These are phyloP conservation scores for Ptychoptera contaminata DNA, from an alignment of 2,888 invertebrate genomes.

Conservation along the genomic window DNA sequence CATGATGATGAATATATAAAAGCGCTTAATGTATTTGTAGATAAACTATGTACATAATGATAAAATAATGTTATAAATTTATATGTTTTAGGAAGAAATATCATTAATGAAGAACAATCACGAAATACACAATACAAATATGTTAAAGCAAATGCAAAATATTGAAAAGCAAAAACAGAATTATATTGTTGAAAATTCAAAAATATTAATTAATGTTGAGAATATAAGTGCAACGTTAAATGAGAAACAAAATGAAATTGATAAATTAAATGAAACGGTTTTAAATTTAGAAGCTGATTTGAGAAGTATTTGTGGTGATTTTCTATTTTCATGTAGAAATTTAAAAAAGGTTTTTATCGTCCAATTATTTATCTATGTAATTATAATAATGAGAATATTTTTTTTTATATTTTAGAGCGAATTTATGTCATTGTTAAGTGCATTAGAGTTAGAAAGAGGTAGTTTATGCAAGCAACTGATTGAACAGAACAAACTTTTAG, in stretches of 20 bases:
- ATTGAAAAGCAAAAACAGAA: constrained; percentile 16
- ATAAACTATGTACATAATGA: constrained; percentile 6
- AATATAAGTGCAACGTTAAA: constrained; percentile 17
- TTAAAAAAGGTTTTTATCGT: constrained; percentile 22
- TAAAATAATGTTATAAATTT: background rate
- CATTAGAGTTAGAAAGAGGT: constrained; percentile 24
- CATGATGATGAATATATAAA: constrained; percentile 46
- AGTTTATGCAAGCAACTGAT: constrained; percentile 18
- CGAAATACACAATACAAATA: constrained; percentile 20
- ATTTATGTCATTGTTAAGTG: constrained; percentile 23
- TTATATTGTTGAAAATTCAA: constrained; percentile 15
- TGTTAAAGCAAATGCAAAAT: constrained; percentile 16
- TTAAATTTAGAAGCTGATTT: constrained; percentile 23
- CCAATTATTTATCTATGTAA: background rate
- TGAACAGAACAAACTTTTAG: constrained; percentile 17
- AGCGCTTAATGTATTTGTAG: constrained; percentile 43
- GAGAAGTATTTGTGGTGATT: constrained; percentile 24
- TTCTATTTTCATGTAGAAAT: constrained; percentile 26
- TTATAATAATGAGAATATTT: background rate
- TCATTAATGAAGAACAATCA: constrained; percentile 15
- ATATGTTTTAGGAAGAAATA: background rate
- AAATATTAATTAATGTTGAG: constrained; percentile 18
- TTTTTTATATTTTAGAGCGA: constrained; percentile 20
- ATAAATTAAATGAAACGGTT: constrained; percentile 15
- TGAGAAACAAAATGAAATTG: constrained; percentile 17